Evolutionary conservation across 2,888 invertebrate species (phyloP), one percentile per base, ranked within the genome.

Genomic region (Coelogynopora nodosa): DNA sequence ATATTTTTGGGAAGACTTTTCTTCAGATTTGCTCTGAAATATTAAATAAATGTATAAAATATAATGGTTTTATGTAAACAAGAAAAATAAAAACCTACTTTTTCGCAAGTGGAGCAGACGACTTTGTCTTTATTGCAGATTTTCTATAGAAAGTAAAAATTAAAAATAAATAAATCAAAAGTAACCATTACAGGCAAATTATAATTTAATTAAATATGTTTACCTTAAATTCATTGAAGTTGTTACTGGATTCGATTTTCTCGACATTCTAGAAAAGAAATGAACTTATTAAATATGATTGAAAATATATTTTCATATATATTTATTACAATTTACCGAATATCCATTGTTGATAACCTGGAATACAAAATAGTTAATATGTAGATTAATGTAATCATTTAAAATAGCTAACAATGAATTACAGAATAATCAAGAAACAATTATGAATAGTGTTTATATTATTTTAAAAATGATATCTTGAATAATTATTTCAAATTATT

Each of bases 181-280:
- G 49, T 49, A 49, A 10, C 18, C 5, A 49, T 49, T 49, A 10
- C 18, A 49, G 18, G 5, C 5, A 10, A 49, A 10, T 18, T 10
- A 18, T 49, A 49, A 49, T 49, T 49, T 49, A 49, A 49, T 10
- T 49, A 49, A 49, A 49, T 10, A 49, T 10, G 49, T 2, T 23
- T 74, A 74, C 74, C 74, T 74, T 26, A 74, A 74, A 74, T 26
- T 74, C 74, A 74, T 74, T 74, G 74, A 23, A 26, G 74, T 74
- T n/a, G 27, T 13, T 26, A 74, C 74, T 74, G 74, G 74, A 74
- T 74, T 74, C 2, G 74, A 74, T 26, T 74, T 74, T 74, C 74
- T 74, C 2, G 74, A 74, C 18, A 26, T 74, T 74, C 74, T 74
- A 74, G 2, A 74, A 74, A 74, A 74, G 18, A 49, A 49, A 49